phyloP scores from a whole-genome alignment of 2,113 vertebrate genomes.

The Alethe castanea region DNA sequence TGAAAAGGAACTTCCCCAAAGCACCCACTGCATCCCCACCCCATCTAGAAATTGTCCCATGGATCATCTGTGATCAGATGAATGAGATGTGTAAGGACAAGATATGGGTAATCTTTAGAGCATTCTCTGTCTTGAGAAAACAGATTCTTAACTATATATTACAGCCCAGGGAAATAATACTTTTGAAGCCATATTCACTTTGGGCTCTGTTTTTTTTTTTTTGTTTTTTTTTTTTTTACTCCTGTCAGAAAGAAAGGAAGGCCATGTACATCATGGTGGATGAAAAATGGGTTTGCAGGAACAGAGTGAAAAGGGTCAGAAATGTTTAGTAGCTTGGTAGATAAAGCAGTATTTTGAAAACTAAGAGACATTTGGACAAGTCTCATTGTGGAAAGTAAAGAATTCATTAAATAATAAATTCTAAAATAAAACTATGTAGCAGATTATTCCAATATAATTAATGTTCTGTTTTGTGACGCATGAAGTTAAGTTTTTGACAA shows the following conservation, averaged over 20 bases:
- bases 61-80: neutral
- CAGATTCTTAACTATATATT: neutral
- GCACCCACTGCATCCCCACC: fast-evolving
- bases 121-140: neutral
- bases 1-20: neutral
- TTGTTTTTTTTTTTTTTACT: neutral
- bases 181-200: neutral
- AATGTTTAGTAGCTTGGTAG: neutral
- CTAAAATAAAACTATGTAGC: neutral
- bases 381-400: neutral
- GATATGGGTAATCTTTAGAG: neutral
- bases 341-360: neutral
- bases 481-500: neutral
- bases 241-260: neutral
- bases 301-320: neutral
- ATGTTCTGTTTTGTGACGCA: neutral
- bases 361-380: neutral
- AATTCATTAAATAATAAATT: neutral
- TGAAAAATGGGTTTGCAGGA: neutral
- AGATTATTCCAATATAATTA: neutral
- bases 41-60: neutral
- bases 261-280: neutral
- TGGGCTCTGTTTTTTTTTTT: neutral
- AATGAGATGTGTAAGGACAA: neutral
- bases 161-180: neutral